phyloP scores from a whole-genome alignment of 2,888 invertebrate species.

The Blastobasis lacticolella region DNA sequence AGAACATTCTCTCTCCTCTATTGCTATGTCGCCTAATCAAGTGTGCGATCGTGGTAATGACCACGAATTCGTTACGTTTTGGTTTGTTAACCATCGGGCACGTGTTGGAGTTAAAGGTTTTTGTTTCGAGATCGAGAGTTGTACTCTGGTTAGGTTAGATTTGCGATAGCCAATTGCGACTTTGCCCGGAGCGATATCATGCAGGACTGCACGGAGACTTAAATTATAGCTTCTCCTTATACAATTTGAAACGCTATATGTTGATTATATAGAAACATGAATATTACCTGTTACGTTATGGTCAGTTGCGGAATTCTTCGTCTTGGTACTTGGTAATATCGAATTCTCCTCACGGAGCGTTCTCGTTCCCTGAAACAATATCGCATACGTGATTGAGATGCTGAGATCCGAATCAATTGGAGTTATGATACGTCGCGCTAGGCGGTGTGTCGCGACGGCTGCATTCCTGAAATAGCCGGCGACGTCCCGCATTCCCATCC shows the following conservation, averaged over 20 bases:
- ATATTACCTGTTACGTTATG: too few relatives aligned
- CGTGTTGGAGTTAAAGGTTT: too few relatives aligned
- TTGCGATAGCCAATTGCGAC: too few relatives aligned
- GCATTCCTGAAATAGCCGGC: slow-evolving; percentile 37
- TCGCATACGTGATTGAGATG: neutral
- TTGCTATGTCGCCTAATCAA: slow-evolving; percentile 6
- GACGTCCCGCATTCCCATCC: slow-evolving; percentile 59
- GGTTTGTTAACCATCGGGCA: slow-evolving; percentile 11
- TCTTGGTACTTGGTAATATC: too few relatives aligned
- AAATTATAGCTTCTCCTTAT: too few relatives aligned
- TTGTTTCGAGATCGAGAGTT: too few relatives aligned
- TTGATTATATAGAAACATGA: too few relatives aligned
- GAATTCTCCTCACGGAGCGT: neutral
- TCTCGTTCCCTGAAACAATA: neutral
- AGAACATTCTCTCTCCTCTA: slow-evolving; percentile 21
- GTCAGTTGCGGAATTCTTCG: too few relatives aligned
- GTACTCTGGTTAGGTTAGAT: too few relatives aligned
- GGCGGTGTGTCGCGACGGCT: slow-evolving; percentile 23
- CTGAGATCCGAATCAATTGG: neutral
- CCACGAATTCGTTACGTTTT: slow-evolving; percentile 29
- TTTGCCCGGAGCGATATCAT: too few relatives aligned
- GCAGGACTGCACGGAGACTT: too few relatives aligned
- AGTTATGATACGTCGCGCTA: slow-evolving; percentile 13
- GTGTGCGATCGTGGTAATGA: slow-evolving; percentile 25
- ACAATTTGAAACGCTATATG: too few relatives aligned